Base-by-base conservation (phyloP, 2,888 invertebrate genomes). In the Apamea sordens region DNA sequence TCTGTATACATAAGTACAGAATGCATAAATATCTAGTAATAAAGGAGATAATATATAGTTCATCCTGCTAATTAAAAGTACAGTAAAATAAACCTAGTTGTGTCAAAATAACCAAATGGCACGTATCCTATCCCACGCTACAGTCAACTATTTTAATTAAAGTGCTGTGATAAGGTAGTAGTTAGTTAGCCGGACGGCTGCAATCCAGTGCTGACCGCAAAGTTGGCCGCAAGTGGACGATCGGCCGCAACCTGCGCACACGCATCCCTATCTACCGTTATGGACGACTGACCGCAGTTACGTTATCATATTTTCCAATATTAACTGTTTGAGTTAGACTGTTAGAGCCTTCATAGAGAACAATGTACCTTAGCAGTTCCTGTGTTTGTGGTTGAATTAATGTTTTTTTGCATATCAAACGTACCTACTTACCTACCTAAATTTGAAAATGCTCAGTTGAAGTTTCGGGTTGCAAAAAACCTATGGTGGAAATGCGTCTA, bases 201-300 rank as follows among this genome's bases (percentile, higher is more conserved):
- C 81, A 83, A 88, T 82, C 77, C 73, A 83, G 73, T 18, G 77
- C 79, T 77, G 84, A 89, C 89, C 89, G 78, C 89, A 90, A 82
- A 76, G 21, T 68, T 71, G 77, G 76, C 90, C 89, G 77, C 86
- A 82, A 82, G 69, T 79, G 69, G 83, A 79, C 73, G 80, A 68
- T 68, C 47, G 67, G 73, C 81, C 71, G 72, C 89, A 83, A 77
- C 76, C 76, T 83, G 83, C 77, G 82, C 77, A 67, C 68, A 80
- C 81, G 85, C 88, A 84, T 81, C 86, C 82, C 73, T 67, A 68
- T 78, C 44, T 70, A 86, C 89, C 89, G 89, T 88, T 90, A 89
- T 81, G 68, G 64, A 80, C 72, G 80, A 79, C 82, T 82, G 85
- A 82, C 86, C 88, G 79, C 79, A 80, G 82, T 67, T 70, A 76